phyloP scores from a whole-genome alignment of 2,113 vertebrate genomes.

The Austrofundulus limnaeus region DNA sequence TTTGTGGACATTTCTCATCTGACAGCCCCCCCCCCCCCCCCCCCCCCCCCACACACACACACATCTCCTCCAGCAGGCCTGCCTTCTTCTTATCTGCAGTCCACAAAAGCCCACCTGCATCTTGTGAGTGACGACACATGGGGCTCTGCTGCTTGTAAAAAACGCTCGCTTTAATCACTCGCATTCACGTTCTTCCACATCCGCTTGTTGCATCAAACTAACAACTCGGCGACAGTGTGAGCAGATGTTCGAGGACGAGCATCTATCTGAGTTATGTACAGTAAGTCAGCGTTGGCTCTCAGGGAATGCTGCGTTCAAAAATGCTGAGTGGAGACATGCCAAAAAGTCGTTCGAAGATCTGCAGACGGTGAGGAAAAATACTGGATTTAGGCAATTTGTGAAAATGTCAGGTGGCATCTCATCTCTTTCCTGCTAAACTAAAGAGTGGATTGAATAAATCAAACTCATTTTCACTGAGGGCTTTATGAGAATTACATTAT shows the following conservation, averaged over 20 bases:
- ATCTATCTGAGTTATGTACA: neutral
- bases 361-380: neutral
- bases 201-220: slow-evolving; percentile 5
- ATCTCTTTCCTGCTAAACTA: neutral
- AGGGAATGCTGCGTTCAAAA: neutral
- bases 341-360: neutral
- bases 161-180: slow-evolving; percentile 23
- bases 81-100: slow-evolving; percentile 57
- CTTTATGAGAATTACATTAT: too few relatives aligned
- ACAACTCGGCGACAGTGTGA: neutral
- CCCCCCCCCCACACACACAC: neutral
- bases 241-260: neutral
- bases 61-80: slow-evolving; percentile 20
- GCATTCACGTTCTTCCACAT: slow-evolving; percentile 26
- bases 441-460: too few relatives aligned
- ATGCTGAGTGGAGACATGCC: slow-evolving; percentile 1
- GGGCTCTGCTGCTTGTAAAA: slow-evolving; percentile 1
- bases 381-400: neutral
- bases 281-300: neutral
- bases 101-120: slow-evolving; percentile 43
- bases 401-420: neutral
- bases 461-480: too few relatives aligned
- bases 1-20: too few relatives aligned
- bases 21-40: slow-evolving; percentile 41
- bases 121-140: slow-evolving; percentile 14